A percentile compares a stretch with the other conserved stretches of the same genome.
Conservation (phyloP, 37 sponge, comb jelly and placozoan genomes). For the Diacarnus erythraeanus region DNA sequence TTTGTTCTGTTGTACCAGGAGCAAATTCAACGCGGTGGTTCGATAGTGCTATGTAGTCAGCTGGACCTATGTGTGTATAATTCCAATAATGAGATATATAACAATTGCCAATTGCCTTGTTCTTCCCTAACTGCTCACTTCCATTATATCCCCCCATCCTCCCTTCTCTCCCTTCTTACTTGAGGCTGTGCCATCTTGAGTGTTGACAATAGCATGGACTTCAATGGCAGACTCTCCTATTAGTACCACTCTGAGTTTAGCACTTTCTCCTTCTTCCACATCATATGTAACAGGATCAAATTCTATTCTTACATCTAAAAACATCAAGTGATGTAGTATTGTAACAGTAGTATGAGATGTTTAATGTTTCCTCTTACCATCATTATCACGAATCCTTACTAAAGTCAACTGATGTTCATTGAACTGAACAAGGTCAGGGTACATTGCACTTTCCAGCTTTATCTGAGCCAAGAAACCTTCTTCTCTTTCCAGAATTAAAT, state of each 20-base stretch:
- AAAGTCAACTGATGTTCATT: not conserved
- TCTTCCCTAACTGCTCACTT: too few species aligned
- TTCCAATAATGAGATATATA: too few species aligned
- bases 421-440: not conserved
- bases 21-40: not conserved
- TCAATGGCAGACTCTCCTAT: conserved; percentile 6
- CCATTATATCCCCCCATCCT: too few species aligned
- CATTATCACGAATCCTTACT: not conserved
- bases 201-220: conserved; percentile 1
- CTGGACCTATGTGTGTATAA: not conserved
- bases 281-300: not conserved
- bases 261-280: not conserved
- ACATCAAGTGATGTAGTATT: not conserved
- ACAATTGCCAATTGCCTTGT: too few species aligned
- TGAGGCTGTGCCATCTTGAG: conserved; percentile 28
- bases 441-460: not conserved
- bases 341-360: too few species aligned
- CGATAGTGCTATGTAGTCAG: not conserved
- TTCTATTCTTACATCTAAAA: not conserved
- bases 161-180: too few species aligned
- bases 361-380: not conserved
- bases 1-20: not conserved
- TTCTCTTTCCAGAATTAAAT: not conserved
- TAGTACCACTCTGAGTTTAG: not conserved
- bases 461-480: not conserved